phyloP scores from a whole-genome alignment of 2,797 vertebrate species.

The Emys orbicularis region DNA sequence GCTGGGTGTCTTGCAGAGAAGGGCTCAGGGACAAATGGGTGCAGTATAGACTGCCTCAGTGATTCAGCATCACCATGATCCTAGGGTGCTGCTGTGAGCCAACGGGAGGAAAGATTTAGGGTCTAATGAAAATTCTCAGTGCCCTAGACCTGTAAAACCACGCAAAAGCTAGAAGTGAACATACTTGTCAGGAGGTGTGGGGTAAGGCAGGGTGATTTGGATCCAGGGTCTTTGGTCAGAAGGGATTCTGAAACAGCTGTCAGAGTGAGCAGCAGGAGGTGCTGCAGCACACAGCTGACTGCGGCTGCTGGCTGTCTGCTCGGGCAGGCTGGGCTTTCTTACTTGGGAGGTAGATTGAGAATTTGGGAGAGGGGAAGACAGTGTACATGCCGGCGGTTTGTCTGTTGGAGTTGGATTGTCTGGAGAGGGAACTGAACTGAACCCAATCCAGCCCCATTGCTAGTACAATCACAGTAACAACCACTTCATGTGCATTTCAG shows the following conservation, averaged over 20 bases:
- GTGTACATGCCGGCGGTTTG: neutral
- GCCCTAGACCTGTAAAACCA: neutral
- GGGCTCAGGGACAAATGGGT: neutral
- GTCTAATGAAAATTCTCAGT: accelerated
- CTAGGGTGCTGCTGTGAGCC: neutral
- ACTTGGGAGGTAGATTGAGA: conserved; percentile 21
- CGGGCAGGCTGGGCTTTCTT: neutral
- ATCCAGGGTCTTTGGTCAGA: neutral
- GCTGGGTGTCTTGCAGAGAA: neutral
- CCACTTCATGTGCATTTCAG: neutral
- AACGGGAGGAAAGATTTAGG: neutral
- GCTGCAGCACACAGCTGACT: neutral
- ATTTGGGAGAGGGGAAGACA: neutral
- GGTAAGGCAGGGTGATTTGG: neutral
- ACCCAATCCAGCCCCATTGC: neutral
- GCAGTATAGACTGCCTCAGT: neutral
- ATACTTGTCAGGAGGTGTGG: neutral
- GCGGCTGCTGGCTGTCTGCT: neutral
- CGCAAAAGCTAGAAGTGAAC: neutral
- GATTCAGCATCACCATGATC: neutral
- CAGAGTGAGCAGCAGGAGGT: neutral
- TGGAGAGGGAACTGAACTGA: accelerated
- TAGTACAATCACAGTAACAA: conserved; percentile 17
- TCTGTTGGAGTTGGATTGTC: neutral
- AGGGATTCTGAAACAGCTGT: neutral